Conservation (phyloP, 2,113 vertebrate genomes). For the Arothron firmamentum region DNA sequence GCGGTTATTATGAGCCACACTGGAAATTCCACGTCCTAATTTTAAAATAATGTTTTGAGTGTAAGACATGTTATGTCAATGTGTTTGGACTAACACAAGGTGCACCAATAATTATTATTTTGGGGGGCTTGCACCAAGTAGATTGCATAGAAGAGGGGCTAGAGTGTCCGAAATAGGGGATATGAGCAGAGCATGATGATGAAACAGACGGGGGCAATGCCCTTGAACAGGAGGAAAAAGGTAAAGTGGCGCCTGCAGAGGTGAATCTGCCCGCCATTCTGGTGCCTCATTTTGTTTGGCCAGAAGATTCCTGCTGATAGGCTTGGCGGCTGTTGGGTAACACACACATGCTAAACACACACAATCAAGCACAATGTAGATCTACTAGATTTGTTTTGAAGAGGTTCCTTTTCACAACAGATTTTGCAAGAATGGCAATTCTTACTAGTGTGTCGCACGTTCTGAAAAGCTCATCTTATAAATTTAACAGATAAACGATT, state of each 20-base stretch:
- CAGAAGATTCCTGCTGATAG: conserved; percentile 71
- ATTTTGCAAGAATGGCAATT: not conserved
- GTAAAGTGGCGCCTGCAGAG: conserved; percentile 67
- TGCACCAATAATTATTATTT: not conserved
- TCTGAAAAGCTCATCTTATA: too few species aligned
- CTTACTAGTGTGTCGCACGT: too few species aligned
- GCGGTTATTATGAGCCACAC: not conserved
- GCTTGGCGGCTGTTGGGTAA: conserved; percentile 21
- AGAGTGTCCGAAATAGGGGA: not conserved
- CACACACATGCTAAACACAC: conserved; percentile 2
- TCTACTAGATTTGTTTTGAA: not conserved
- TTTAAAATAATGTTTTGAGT: conserved; percentile 7
- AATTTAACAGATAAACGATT: not conserved
- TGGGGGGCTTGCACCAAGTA: not conserved
- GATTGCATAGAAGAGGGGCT: not conserved
- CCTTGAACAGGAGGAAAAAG: conserved; percentile 45
- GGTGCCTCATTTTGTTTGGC: conserved; percentile 76
- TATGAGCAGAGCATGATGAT: conserved; percentile 23
- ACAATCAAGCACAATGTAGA: conserved; percentile 7
- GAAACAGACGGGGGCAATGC: conserved; percentile 58
- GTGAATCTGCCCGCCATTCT: conserved; percentile 59
- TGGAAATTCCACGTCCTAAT: conserved; percentile 8
- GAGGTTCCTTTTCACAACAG: not conserved
- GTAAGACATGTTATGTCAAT: not conserved
- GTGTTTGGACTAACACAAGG: not conserved